A percentile compares a stretch with the other conserved stretches of the same genome.
These are phyloP conservation scores for Corythornis madagascariensis DNA, from an alignment of 2,113 vertebrate species.

Conservation along the genomic window DNA sequence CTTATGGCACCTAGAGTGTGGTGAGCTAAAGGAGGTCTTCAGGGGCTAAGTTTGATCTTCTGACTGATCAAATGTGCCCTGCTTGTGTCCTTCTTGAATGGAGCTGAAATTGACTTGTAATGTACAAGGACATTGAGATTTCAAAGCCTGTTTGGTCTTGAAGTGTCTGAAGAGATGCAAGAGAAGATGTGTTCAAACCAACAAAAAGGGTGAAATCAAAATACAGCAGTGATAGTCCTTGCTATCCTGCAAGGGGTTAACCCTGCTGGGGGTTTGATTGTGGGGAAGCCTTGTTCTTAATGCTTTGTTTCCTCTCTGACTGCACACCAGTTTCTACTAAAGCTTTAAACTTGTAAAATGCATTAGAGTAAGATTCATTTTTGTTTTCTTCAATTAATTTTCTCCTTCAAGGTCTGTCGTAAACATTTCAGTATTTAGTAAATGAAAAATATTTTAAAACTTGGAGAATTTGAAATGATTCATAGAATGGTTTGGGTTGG, in stretches of 20 bases:
- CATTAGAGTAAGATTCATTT: neutral
- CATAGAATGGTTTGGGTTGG: no score
- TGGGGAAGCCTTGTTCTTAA: neutral
- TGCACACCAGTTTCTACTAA: neutral
- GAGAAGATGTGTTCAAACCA: neutral
- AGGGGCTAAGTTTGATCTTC: neutral
- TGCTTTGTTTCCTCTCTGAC: neutral
- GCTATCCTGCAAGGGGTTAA: no score
- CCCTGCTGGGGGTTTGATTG: neutral
- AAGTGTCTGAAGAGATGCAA: neutral
- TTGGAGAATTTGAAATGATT: neutral
- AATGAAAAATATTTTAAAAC: neutral
- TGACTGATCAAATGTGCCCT: neutral
- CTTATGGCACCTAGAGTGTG: neutral
- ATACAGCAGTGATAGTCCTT: neutral
- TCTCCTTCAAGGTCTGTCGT: neutral
- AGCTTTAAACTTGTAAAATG: neutral
- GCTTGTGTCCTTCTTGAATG: neutral
- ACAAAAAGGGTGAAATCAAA: neutral
- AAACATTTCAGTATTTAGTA: neutral
- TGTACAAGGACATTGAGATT: neutral
- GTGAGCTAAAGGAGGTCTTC: neutral
- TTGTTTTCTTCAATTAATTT: neutral
- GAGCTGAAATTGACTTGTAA: neutral
- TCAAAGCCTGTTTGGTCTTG: neutral